Evolutionary conservation across 2,888 invertebrate genomes (phyloP).

Genomic region (Megaustenia siamemsis): DNA sequence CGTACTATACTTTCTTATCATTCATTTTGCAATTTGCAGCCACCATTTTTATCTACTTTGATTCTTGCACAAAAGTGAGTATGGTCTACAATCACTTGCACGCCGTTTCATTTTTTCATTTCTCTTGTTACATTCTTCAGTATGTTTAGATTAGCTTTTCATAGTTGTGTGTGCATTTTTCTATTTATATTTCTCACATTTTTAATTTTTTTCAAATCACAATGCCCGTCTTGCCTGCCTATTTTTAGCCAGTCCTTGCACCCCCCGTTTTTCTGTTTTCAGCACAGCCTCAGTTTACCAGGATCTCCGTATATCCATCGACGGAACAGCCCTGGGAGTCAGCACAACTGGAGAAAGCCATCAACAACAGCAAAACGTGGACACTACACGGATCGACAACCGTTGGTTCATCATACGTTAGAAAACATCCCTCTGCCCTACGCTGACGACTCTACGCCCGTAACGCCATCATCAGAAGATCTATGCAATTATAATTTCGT

Average conservation of each 20-base stretch:
- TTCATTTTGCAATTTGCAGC: neutral
- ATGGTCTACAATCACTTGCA: neutral
- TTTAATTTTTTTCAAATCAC: neutral
- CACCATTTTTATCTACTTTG: neutral
- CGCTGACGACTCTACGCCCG: constrained; percentile 97
- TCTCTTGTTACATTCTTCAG: neutral
- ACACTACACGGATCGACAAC: constrained; percentile 90
- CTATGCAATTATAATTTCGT: constrained; percentile 74
- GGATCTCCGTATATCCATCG: constrained; percentile 97
- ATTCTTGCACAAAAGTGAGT: neutral
- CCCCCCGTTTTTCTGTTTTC: constrained; percentile 71
- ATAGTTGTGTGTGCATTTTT: neutral
- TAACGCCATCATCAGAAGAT: constrained; percentile 98
- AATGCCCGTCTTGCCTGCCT: neutral
- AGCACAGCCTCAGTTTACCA: constrained; percentile 97
- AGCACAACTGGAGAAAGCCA: constrained; percentile 80
- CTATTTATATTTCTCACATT: neutral
- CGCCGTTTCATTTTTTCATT: neutral
- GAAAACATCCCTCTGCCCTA: constrained; percentile 88
- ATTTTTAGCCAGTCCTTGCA: neutral
- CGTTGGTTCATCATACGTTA: constrained; percentile 94
- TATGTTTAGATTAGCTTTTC: neutral
- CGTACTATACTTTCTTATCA: neutral
- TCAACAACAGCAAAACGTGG: constrained; percentile 55
- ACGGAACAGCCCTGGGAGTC: constrained; percentile 87